These are phyloP conservation scores for Megaleporinus macrocephalus DNA, from an alignment of 2,113 vertebrate species.

Conservation along the genomic window DNA sequence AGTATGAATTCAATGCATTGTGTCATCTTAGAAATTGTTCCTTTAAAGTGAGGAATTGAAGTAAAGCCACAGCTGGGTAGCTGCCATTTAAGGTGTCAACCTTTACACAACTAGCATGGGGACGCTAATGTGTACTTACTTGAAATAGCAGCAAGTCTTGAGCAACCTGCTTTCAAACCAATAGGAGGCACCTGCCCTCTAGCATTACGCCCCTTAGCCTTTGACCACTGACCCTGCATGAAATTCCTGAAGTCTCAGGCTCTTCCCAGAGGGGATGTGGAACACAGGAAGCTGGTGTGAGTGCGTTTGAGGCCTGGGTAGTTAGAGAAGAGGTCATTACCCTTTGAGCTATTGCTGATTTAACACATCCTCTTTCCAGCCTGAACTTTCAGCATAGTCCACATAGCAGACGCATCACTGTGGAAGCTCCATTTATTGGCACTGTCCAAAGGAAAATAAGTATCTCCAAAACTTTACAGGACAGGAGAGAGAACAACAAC, in stretches of 20 bases:
- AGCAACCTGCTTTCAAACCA: not conserved
- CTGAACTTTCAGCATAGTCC: slow-evolving; percentile 12
- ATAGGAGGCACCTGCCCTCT: slow-evolving; percentile 24
- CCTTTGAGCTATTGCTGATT: slow-evolving; percentile 50
- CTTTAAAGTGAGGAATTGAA: too few species aligned
- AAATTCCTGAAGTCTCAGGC: slow-evolving; percentile 28
- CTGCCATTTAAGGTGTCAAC: not conserved
- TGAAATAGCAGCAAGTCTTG: not conserved
- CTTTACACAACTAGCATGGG: not conserved
- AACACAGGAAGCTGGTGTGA: slow-evolving; percentile 26
- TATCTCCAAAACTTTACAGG: too few species aligned
- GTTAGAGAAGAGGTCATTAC: slow-evolving; percentile 58
- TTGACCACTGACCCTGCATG: slow-evolving; percentile 24
- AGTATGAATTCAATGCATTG: too few species aligned
- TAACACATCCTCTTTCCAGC: slow-evolving; percentile 55
- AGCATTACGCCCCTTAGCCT: slow-evolving; percentile 3
- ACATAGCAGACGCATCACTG: not conserved
- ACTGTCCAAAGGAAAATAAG: too few species aligned
- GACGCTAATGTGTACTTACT: not conserved
- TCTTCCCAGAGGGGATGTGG: not conserved
- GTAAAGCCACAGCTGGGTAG: not conserved
- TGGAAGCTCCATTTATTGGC: too few species aligned
- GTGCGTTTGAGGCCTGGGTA: slow-evolving; percentile 47
- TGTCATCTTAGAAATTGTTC: too few species aligned
- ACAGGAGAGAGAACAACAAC: too few species aligned